Evolutionary conservation across 2,888 invertebrate genomes (phyloP).

Genomic region (Flexamia atlantica): DNA sequence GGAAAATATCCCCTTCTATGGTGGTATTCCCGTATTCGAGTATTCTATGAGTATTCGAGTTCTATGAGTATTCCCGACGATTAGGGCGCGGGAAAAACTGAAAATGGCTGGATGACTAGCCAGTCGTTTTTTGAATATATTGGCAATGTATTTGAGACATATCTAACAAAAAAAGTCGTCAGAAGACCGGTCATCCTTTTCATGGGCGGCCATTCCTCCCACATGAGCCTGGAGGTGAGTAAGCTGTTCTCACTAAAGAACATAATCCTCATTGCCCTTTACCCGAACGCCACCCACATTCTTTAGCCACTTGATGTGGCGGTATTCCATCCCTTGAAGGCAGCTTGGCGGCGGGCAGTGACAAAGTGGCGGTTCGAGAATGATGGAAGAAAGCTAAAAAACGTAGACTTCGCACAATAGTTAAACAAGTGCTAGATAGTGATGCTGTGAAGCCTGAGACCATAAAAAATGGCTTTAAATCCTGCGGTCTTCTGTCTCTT

Average conservation of each 20-base stretch:
- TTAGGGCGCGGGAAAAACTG: slow-evolving; percentile 73
- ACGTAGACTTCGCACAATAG: neutral
- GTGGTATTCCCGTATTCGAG: no score
- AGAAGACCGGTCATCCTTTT: slow-evolving; percentile 73
- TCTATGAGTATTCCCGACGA: slow-evolving; percentile 67
- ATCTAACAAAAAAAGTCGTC: slow-evolving; percentile 71
- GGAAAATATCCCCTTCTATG: no score
- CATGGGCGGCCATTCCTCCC: slow-evolving; percentile 73
- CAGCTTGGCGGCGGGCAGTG: no score
- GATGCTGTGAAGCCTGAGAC: neutral
- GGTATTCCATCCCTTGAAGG: no score
- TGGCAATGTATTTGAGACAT: slow-evolving; percentile 73
- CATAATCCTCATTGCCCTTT: neutral
- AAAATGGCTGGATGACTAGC: slow-evolving; percentile 75
- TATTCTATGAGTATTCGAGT: no score
- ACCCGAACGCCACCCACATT: slow-evolving; percentile 28
- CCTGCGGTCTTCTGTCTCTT: neutral
- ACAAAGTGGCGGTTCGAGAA: no score
- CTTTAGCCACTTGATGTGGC: slow-evolving; percentile 4
- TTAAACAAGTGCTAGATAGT: neutral
- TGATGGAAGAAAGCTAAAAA: neutral
- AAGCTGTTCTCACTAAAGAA: neutral
- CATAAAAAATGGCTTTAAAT: neutral
- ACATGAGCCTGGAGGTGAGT: slow-evolving; percentile 65
- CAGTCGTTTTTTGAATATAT: slow-evolving; percentile 74